phyloP scores from a whole-genome alignment of 2,797 vertebrate genomes.

The Pseudochromis fuscus region DNA sequence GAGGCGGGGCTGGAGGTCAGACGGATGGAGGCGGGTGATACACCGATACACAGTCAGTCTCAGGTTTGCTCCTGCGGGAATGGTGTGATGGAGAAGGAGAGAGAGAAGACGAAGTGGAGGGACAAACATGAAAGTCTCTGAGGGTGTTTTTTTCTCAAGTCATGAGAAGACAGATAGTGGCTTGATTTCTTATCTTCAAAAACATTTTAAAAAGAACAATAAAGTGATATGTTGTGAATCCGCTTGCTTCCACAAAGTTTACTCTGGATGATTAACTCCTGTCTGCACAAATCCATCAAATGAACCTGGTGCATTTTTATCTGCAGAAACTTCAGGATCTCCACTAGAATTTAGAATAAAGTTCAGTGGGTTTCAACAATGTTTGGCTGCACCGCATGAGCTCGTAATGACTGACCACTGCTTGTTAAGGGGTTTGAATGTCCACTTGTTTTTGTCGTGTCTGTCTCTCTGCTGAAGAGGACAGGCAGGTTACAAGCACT shows the following conservation, averaged over 20 bases:
- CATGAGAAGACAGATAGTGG: slow-evolving; percentile 31
- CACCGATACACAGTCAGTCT: slow-evolving; percentile 67
- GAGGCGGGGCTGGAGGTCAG: slow-evolving; percentile 60
- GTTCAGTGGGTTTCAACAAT: no score
- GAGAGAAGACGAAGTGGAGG: slow-evolving; percentile 23
- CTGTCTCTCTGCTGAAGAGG: slow-evolving; percentile 7
- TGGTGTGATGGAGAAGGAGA: slow-evolving; percentile 63
- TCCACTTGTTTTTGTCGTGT: slow-evolving; percentile 6
- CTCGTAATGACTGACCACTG: slow-evolving; percentile 5
- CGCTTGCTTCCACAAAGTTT: no score
- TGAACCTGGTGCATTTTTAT: no score
- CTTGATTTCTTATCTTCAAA: background rate
- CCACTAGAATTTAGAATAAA: no score
- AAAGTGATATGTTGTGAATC: no score
- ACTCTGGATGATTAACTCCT: no score
- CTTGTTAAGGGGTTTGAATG: slow-evolving; percentile 12
- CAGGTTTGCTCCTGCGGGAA: slow-evolving; percentile 73
- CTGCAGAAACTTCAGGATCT: no score
- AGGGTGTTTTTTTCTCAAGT: slow-evolving; percentile 12
- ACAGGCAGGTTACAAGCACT: background rate
- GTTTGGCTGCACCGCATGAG: background rate
- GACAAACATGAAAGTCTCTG: slow-evolving; percentile 38
- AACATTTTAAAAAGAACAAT: no score
- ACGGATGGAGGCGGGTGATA: slow-evolving; percentile 63
- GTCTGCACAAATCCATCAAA: no score